phyloP scores from a whole-genome alignment of 2,888 invertebrate genomes.

The Psylliodes chrysocephalus region DNA sequence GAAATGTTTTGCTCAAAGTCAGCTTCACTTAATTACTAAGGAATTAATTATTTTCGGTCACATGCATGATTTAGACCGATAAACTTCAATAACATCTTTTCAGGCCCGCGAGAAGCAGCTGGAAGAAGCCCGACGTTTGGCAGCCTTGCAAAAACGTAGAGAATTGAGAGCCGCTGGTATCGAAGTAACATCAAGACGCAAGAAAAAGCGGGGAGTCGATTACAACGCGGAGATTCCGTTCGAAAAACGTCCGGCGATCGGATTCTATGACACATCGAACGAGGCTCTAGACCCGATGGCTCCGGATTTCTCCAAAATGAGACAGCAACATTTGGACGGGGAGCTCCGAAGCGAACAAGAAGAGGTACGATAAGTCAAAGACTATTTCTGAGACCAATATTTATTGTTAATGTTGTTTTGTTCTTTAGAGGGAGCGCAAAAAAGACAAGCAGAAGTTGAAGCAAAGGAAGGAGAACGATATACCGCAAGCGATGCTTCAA shows the following conservation, averaged over 20 bases:
- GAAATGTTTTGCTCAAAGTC: too few relatives aligned
- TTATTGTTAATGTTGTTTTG: too few relatives aligned
- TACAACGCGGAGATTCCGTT: constrained; percentile 98
- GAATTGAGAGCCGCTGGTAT: constrained; percentile 98
- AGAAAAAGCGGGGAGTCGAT: constrained; percentile 90
- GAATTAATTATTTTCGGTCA: too few relatives aligned
- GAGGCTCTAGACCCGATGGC: constrained; percentile 90
- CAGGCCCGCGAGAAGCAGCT: constrained; percentile 95
- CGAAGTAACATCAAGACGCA: constrained; percentile 69
- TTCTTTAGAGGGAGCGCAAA: constrained; percentile 81
- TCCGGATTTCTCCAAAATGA: constrained; percentile 87
- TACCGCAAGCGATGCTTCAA: constrained; percentile 88
- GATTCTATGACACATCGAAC: constrained; percentile 94
- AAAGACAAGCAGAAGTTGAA: constrained; percentile 97
- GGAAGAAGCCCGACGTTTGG: constrained; percentile 95
- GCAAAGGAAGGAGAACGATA: constrained; percentile 95
- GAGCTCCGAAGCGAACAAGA: constrained; percentile 91
- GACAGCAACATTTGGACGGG: constrained; percentile 94
- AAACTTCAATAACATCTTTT: neutral
- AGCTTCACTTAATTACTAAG: too few relatives aligned
- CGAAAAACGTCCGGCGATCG: constrained; percentile 90
- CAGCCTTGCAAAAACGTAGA: constrained; percentile 96
- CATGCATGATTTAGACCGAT: too few relatives aligned
- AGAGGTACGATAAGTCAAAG: constrained; percentile 77
- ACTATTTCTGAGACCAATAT: too few relatives aligned